Evolutionary conservation across 2,888 invertebrate species (phyloP), one percentile per base, ranked within the genome.

Genomic region (Oxyteleia sp.): DNA sequence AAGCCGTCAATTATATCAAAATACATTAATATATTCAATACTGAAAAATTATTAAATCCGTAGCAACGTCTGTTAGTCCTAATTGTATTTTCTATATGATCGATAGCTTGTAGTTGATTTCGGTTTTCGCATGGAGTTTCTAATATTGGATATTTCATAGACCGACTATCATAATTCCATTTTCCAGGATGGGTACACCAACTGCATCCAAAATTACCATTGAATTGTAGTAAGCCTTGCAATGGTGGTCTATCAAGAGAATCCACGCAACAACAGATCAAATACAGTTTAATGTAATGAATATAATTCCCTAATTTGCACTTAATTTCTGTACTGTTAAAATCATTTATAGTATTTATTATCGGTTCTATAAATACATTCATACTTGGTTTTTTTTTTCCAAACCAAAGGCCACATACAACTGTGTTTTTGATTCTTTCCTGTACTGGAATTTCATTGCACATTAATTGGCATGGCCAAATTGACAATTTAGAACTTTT

Each of bases 151-250:
- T 63, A 35, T 20, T 35, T 59, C 45, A 38, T 38, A n/a, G n/a
- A 38, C n/a, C 7, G 11, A 38, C 7, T 4, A 1, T 32, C 32
- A 7, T 10, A 38, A 23, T 23, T n/a, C 4, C 8, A 38, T n/a
- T n/a, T 45, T 10, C 80, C 76, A 20, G 80, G 55, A 66, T 80
- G 66, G 3, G 59, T 16, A 35, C 80, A 84, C 20, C 75, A 71
- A 18, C 80, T 55, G 26, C 84, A 84, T 1, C 84, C 80, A 49
- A 72, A 84, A n/a, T 49, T 7, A 18, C 80, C 84, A 26, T 71
- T 69, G 18, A 76, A 84, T 26, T 64, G 66, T 4, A 8, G 38
- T 16, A 64, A 43, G 49, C 61, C 35, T 47, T 51, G 26, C 4
- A 84, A n/a, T 13, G 20, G 15, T 18, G 79, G 51, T 51, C 78